Evolutionary conservation across 2,113 vertebrate species (phyloP), one percentile per base, ranked within the genome.

Genomic region (Motacilla tschutschensis): DNA sequence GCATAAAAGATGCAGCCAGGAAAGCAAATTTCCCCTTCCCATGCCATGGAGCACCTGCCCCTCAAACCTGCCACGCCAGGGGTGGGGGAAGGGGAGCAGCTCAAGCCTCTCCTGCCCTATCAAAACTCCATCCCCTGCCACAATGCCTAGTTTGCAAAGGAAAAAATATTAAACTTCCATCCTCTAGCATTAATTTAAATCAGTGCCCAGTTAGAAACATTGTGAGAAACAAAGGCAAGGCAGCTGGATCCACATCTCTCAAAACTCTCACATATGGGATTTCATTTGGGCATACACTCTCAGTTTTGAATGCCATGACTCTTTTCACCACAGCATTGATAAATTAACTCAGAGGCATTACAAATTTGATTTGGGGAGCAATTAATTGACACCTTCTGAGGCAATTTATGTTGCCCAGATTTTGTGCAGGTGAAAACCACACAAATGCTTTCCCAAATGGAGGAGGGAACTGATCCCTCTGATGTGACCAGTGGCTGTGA

Each of bases 321-420:
- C 63, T 57, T 80, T 85, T 78, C 65, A 54, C 54, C 66, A 14
- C 7, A 43, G 33, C 47, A 59, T 28, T 79, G 69, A 80, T 60
- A 88, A 87, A 85, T 83, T 48, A 51, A 69, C 69, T 55, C 18
- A 58, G 81, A 72, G 54, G 35, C 55, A 29, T 24, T 70, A 41
- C 48, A 47, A 70, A 76, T 90, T 79, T 71, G 58, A 75, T 83
- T 76, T 53, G 57, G 70, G 79, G n/a, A 90, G 47, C 51, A 65
- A 55, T 72, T 67, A 24, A 58, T 89, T 75, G 60, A 43, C 46
- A 60, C 48, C 25, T 90, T 46, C 72, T 53, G 67, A 84, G 83
- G 83, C 63, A 81, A 59, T 70, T 87, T 36, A 2, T 14, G 44
- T 22, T 67, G 47, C 55, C 87, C 64, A 74, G 58, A 47, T 83